A percentile compares a stretch with the other conserved stretches of the same genome.
Evolutionary conservation across 1,140 invertebrate species (phyloP).

Genomic region (Homalodisca vitripennis): DNA sequence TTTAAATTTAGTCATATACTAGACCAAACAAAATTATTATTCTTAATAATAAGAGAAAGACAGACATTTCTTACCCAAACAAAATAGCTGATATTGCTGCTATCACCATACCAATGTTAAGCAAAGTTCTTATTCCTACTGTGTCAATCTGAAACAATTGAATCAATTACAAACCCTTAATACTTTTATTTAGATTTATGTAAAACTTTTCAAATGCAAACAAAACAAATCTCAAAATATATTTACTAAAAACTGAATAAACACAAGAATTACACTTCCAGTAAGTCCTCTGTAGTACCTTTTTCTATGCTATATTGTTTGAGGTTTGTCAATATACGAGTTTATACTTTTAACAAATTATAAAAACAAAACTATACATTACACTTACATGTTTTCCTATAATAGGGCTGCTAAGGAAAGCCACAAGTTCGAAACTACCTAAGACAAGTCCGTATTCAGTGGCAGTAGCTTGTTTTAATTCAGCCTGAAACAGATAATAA

Average conservation of each 20-base stretch:
- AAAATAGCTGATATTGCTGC: slow-evolving; percentile 51
- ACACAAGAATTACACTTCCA: no score
- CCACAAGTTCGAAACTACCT: slow-evolving; percentile 60
- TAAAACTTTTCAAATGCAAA: no score
- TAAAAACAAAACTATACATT: not conserved
- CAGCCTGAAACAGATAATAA: slow-evolving; percentile 47
- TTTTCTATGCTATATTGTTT: no score
- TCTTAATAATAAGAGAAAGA: no score
- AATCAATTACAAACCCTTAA: no score
- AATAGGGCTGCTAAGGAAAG: slow-evolving; percentile 58
- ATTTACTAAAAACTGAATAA: no score
- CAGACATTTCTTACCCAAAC: slow-evolving; percentile 59
- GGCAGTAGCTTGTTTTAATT: slow-evolving; percentile 55
- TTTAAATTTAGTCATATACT: no score
- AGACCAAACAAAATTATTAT: no score
- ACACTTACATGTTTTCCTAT: slow-evolving; percentile 58
- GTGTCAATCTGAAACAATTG: slow-evolving; percentile 50
- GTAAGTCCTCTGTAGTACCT: no score
- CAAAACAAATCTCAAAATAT: no score
- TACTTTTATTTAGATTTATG: no score
- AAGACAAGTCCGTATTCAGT: slow-evolving; percentile 64
- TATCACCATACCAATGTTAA: slow-evolving; percentile 57
- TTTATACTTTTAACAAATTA: not conserved
- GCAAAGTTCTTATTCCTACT: slow-evolving; percentile 58
- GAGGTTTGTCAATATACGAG: no score